Conservation (phyloP, 2,888 invertebrate species). For the Amblyjoppa fuscipennis region DNA sequence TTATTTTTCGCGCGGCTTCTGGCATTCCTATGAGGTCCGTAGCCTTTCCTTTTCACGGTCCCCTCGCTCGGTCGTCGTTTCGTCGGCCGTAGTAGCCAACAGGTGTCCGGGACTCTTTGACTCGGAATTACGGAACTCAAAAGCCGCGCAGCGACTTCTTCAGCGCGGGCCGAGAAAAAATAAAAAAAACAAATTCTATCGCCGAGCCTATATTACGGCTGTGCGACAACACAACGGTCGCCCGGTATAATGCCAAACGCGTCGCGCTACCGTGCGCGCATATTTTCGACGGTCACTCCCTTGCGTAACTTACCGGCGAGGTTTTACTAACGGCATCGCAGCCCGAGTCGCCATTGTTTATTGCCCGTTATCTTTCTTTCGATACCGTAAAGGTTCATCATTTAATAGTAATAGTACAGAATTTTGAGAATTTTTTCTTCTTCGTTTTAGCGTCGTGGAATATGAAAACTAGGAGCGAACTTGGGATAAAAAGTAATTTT, state of each 20-base stretch:
- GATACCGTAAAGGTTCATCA: not conserved
- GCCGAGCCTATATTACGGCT: not conserved
- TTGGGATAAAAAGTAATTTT: no score
- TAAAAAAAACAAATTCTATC: not conserved
- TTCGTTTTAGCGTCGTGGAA: no score
- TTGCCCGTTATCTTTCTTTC: not conserved
- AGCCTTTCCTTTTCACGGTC: slow-evolving; percentile 8
- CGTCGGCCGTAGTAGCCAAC: not conserved
- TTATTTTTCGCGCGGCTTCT: slow-evolving; percentile 58
- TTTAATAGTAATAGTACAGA: no score
- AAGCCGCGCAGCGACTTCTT: slow-evolving; percentile 17
- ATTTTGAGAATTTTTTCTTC: no score
- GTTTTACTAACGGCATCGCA: not conserved
- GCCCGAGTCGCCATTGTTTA: not conserved
- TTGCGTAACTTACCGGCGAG: slow-evolving; percentile 3
- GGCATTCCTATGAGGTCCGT: slow-evolving; percentile 49
- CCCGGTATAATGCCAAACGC: slow-evolving; percentile 20
- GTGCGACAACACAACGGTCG: slow-evolving; percentile 6
- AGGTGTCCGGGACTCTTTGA: slow-evolving; percentile 44
- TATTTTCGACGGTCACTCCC: slow-evolving; percentile 4
- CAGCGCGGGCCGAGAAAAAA: slow-evolving; percentile 14
- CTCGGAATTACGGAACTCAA: slow-evolving; percentile 28
- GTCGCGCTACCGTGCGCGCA: slow-evolving; percentile 38
- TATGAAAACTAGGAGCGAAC: no score
- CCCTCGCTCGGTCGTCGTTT: slow-evolving; percentile 4